Conservation (phyloP, 1,140 invertebrate genomes). For the Oryctes rhinoceros region DNA sequence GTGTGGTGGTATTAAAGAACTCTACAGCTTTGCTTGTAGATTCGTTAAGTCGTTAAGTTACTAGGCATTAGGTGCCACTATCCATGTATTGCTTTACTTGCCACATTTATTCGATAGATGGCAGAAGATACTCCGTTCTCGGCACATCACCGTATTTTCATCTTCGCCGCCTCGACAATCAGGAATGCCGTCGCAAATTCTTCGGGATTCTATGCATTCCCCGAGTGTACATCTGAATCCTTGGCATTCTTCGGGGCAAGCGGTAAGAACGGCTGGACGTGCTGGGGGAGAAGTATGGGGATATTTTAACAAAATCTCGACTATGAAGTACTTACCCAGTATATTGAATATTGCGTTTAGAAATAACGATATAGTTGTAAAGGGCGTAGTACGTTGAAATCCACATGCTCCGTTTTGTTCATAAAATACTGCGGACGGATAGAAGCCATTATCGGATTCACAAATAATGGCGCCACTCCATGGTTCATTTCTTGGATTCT, state of each 20-base stretch:
- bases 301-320: not conserved
- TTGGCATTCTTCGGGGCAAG: conserved; percentile 60
- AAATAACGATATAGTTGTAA: conserved; percentile 49
- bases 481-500: not conserved
- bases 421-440: conserved; percentile 68
- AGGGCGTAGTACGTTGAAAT: conserved; percentile 55
- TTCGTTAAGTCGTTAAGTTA: not conserved
- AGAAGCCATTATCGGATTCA: conserved; percentile 67
- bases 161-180: conserved; percentile 77
- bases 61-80: not conserved
- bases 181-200: conserved; percentile 74
- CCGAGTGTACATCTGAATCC: conserved; percentile 76
- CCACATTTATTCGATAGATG: conserved; percentile 51
- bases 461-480: conserved; percentile 72
- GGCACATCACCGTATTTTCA: conserved; percentile 67
- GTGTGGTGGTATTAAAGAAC: no score
- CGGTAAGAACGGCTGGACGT: not conserved
- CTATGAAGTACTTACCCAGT: conserved; percentile 47
- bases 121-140: conserved; percentile 48
- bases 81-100: conserved; percentile 45
- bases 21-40: no score
- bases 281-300: conserved; percentile 27
- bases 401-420: conserved; percentile 64
- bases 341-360: conserved; percentile 47
- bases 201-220: conserved; percentile 69